Base-by-base conservation (phyloP, 1,140 invertebrate genomes). In the Ectropis grisescens region DNA sequence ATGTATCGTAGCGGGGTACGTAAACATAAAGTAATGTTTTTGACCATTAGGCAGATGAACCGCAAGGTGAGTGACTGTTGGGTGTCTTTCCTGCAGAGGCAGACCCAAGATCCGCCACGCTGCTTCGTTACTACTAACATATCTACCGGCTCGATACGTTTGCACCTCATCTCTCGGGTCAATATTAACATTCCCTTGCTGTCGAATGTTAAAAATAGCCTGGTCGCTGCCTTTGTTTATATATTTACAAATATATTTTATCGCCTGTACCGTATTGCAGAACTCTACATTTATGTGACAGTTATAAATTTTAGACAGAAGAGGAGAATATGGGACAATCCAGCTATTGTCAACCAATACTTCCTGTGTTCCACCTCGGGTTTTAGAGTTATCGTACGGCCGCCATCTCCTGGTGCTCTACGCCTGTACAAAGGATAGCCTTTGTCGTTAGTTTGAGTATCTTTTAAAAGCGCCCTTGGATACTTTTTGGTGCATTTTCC, bases 271-370 rank as follows among this genome's bases (percentile, higher is more conserved):
- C 25, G 40, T 8, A 29, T 14, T 37, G 29, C 35, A 37, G 13
- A 31, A 37, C 29, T 37, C 35, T 14, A 31, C 53, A 50, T 52
- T 61, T 33, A 61, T 55, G 25, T 46, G 60, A 6, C 34, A 37
- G n/a, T 31, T 31, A 24, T 7, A 71, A 23, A 29, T 57, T 41
- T 43, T 32, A 2, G 24, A 51, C 2, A 62, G 36, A 13, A 58
- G 24, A 13, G 61, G 61, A 7, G 41, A 51, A 41, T 56, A 67
- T 11, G 58, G 61, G 6, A 71, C 69, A 6, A 69, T 37, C 58
- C 64, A 68, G 9, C 46, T 32, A 47, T 70, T 70, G 29, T 37
- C 29, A 11, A 37, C 19, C 12, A 29, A 22, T 22, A 36, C 16
- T n/a, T 36, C 29, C 12, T 37, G 29, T 15, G 13, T 25, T 13